These are phyloP conservation scores for Nematostella vectensis DNA, from an alignment of 92 coral and sea anemone genomes.

Conservation along the genomic window DNA sequence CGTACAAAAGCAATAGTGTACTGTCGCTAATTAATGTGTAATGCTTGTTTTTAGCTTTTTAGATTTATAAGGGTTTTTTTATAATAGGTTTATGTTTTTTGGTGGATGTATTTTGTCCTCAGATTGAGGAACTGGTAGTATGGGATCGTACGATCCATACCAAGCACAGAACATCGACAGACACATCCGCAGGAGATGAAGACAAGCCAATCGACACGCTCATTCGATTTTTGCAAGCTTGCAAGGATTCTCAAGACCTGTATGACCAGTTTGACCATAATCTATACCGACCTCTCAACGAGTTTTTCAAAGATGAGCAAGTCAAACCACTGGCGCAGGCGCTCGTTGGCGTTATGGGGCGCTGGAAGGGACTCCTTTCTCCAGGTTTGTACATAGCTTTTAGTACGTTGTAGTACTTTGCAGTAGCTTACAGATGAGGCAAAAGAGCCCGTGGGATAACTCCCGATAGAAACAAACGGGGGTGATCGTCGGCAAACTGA, in stretches of 20 bases:
- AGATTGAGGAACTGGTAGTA: conserved; percentile 63
- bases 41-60: no score
- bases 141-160: conserved; percentile 46
- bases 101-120: no score
- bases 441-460: no score
- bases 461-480: no score
- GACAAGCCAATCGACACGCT: conserved; percentile 48
- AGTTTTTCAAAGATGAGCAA: conserved; percentile 45
- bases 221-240: conserved; percentile 53
- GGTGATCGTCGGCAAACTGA: no score
- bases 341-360: conserved; percentile 37
- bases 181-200: background rate
- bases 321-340: conserved; percentile 27
- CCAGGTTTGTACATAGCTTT: conserved; percentile 45
- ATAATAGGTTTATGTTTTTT: no score
- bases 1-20: no score
- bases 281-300: conserved; percentile 51
- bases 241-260: conserved; percentile 41
- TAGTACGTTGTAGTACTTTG: no score
- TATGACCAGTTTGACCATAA: conserved; percentile 34
- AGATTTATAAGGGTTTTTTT: no score
- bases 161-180: conserved; percentile 20
- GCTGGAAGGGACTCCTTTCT: conserved; percentile 53
- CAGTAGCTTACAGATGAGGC: no score
- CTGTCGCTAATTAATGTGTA: no score